phyloP scores from a whole-genome alignment of 2,113 vertebrate species.

The Eclectus roratus region DNA sequence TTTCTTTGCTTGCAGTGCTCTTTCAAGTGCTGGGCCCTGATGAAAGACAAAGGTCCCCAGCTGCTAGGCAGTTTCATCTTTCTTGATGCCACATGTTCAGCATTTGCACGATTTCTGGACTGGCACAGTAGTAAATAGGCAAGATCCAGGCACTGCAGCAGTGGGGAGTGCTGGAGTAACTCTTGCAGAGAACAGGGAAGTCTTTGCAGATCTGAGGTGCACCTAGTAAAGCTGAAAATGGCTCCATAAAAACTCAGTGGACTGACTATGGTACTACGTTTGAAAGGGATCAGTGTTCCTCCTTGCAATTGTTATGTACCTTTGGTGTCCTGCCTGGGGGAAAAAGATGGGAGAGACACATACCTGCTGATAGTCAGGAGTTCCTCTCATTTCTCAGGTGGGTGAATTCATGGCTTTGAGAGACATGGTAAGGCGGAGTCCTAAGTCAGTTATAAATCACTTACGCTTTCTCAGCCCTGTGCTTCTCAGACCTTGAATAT shows the following conservation, averaged over 20 bases:
- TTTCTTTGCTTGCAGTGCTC: neutral
- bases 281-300: neutral
- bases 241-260: neutral
- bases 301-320: neutral
- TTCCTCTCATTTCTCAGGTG: neutral
- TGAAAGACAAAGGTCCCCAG: neutral
- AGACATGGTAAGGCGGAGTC: neutral
- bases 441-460: slow-evolving; percentile 3
- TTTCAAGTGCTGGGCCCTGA: neutral
- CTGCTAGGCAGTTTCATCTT: neutral
- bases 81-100: neutral
- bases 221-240: neutral
- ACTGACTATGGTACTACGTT: accelerated
- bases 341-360: accelerated
- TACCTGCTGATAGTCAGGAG: neutral
- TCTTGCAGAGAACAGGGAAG: neutral
- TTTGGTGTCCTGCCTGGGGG: neutral
- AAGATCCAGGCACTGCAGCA: neutral
- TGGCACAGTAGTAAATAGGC: neutral
- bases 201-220: neutral
- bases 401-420: neutral
- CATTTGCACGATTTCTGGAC: neutral
- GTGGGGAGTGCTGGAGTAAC: neutral
- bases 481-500: slow-evolving; percentile 1
- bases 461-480: neutral